A percentile compares a stretch with the other conserved stretches of the same genome.
Conservation (phyloP, 2,113 vertebrate genomes). For the Chelonoidis abingdonii region DNA sequence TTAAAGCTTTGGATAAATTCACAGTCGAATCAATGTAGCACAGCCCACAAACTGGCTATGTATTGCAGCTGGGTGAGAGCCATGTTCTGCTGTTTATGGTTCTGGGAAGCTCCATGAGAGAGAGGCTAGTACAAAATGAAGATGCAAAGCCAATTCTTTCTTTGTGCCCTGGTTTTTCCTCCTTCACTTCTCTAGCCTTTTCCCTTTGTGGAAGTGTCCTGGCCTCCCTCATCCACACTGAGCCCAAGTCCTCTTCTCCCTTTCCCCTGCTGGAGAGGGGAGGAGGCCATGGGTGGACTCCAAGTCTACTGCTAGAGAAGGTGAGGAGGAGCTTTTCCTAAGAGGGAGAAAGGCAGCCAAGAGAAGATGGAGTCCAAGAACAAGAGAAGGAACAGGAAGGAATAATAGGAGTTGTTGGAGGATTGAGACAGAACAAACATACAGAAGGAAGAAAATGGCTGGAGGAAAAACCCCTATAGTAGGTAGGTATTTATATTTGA, state of each 20-base stretch:
- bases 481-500: background rate
- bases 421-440: background rate
- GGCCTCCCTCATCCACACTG: background rate
- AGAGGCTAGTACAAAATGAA: background rate
- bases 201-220: background rate
- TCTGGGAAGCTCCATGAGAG: background rate
- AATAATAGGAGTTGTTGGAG: background rate
- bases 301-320: background rate
- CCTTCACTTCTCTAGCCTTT: background rate
- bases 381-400: background rate
- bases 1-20: background rate
- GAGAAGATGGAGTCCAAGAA: background rate
- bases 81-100: background rate
- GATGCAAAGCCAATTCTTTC: background rate
- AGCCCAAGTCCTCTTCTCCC: background rate
- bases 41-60: background rate
- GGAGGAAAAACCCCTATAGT: background rate
- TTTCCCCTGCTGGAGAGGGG: background rate
- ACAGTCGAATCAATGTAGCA: rapidly evolving
- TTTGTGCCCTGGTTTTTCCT: background rate
- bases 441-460: background rate
- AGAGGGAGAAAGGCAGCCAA: background rate
- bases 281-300: background rate
- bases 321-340: background rate
- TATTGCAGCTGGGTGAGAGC: background rate